Conservation (phyloP, 2,888 invertebrate genomes). For the Sabatieria punctata region DNA sequence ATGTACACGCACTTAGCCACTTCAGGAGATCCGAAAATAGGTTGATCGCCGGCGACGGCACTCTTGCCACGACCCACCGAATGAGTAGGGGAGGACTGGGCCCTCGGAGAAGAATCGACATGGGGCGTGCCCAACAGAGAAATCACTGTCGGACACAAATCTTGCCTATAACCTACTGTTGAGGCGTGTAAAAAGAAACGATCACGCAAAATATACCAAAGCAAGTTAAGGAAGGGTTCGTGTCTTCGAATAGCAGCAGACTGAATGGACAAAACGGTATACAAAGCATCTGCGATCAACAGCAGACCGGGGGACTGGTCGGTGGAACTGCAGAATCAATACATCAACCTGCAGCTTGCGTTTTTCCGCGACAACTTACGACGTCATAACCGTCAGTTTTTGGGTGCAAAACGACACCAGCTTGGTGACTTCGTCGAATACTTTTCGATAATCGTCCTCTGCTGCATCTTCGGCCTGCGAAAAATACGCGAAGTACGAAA, state of each 20-base stretch:
- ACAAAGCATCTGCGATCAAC: conserved; percentile 11
- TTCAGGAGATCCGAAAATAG: conserved; percentile 54
- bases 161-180: conserved; percentile 52
- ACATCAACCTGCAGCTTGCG: conserved; percentile 65
- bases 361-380: conserved; percentile 50
- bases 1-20: conserved; percentile 1
- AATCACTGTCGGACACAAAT: conserved; percentile 72
- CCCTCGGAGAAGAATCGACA: conserved; percentile 20
- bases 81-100: conserved; percentile 40
- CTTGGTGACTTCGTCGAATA: conserved; percentile 53
- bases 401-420: conserved; percentile 50
- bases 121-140: conserved; percentile 63
- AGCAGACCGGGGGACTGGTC: conserved; percentile 10
- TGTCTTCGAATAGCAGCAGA: conserved; percentile 17
- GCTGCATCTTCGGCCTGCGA: conserved; percentile 8
- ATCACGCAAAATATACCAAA: conserved; percentile 26
- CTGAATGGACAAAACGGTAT: conserved; percentile 17
- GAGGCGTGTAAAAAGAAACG: background rate
- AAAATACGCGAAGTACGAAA: no score
- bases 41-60: background rate
- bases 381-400: conserved; percentile 59
- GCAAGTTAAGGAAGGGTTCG: conserved; percentile 26
- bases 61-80: conserved; percentile 45
- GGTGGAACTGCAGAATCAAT: conserved; percentile 50
- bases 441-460: conserved; percentile 1